phyloP scores from a whole-genome alignment of 1,140 invertebrate genomes.

The Matsumurasca onukii region DNA sequence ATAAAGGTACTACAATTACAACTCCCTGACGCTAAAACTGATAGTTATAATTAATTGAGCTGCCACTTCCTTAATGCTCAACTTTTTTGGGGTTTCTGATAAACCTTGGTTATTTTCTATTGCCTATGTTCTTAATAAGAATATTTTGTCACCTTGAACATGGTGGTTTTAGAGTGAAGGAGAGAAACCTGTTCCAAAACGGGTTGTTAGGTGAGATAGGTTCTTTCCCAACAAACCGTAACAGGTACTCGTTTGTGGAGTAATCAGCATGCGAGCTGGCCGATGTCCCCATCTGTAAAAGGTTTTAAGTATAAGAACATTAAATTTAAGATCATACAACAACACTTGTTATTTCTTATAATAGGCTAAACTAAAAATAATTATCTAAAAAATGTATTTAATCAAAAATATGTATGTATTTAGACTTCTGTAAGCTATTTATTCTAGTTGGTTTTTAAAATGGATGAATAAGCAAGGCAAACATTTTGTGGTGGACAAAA shows the following conservation, averaged over 20 bases:
- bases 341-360: too few species aligned
- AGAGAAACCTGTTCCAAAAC: conserved; percentile 92
- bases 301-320: background rate
- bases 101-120: too few species aligned
- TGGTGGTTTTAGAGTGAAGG: conserved; percentile 84
- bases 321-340: background rate
- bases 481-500: too few species aligned
- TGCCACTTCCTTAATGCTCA: too few species aligned
- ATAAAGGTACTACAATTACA: too few species aligned
- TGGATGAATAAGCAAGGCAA: too few species aligned
- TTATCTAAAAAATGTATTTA: background rate
- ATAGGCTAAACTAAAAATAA: background rate
- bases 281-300: conserved; percentile 31
- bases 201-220: conserved; percentile 83
- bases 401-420: background rate
- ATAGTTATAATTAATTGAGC: too few species aligned
- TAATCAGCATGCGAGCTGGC: conserved; percentile 32
- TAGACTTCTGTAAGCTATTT: too few species aligned
- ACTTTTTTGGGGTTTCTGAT: too few species aligned
- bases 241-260: conserved; percentile 70
- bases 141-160: conserved; percentile 60
- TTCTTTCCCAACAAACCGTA: conserved; percentile 74
- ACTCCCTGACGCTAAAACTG: too few species aligned
- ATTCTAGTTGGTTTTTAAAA: too few species aligned
- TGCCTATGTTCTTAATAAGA: too few species aligned